phyloP scores from a whole-genome alignment of 2,113 vertebrate genomes.

The Eclectus roratus region DNA sequence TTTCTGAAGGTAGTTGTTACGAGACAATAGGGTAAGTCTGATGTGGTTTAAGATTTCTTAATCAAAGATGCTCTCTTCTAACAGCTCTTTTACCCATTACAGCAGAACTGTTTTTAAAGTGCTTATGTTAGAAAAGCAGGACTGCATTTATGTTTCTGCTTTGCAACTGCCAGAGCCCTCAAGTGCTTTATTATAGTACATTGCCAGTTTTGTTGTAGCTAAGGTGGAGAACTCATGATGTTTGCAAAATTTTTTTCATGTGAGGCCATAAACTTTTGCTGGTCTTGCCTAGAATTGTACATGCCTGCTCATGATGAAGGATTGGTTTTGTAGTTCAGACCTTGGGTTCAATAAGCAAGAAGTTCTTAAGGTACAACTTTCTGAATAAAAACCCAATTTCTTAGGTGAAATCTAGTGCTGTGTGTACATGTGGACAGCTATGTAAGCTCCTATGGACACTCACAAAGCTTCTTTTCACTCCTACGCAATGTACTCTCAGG shows the following conservation, averaged over 20 bases:
- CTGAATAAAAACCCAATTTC: neutral
- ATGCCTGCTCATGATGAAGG: neutral
- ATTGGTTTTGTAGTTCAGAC: neutral
- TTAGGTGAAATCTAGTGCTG: neutral
- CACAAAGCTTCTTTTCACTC: neutral
- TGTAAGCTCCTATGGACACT: neutral
- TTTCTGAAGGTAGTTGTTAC: neutral
- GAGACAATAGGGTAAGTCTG: neutral
- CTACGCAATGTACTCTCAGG: neutral
- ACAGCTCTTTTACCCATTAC: neutral
- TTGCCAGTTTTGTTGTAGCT: slow-evolving; percentile 4
- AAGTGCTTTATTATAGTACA: slow-evolving; percentile 20
- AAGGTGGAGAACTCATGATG: neutral
- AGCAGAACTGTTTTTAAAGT: slow-evolving; percentile 15
- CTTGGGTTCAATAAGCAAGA: neutral
- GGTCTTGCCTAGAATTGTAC: neutral
- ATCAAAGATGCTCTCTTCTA: slow-evolving; percentile 4
- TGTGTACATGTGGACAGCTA: neutral
- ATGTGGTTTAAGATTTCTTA: slow-evolving; percentile 22
- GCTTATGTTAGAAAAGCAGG: slow-evolving; percentile 7
- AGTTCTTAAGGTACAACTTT: neutral
- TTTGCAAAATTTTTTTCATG: neutral
- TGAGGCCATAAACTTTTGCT: neutral
- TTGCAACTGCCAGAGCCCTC: slow-evolving; percentile 40
- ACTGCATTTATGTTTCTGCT: slow-evolving; percentile 28